A percentile compares a stretch with the other conserved stretches of the same genome.
phyloP scores from a whole-genome alignment of 2,113 vertebrate genomes.

The Campylorhamphus procurvoides region DNA sequence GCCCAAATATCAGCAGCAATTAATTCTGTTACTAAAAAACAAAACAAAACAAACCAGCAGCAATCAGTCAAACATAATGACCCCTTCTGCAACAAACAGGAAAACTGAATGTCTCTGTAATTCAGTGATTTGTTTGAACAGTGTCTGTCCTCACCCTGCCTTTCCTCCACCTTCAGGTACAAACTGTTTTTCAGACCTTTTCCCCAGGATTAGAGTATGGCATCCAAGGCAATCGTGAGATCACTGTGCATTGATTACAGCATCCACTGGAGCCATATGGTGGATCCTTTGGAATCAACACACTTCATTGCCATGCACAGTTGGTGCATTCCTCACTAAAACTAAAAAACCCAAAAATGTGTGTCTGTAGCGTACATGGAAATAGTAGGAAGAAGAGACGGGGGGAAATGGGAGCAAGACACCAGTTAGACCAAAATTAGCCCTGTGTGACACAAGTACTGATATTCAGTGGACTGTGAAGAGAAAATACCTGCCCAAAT shows the following conservation, averaged over 20 bases:
- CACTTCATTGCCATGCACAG: background rate
- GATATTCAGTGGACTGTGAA: background rate
- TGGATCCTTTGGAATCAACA: background rate
- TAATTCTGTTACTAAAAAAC: background rate
- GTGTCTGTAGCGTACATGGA: background rate
- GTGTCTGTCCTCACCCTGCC: background rate
- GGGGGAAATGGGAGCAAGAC: background rate
- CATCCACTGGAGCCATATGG: background rate
- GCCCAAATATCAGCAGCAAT: conserved; percentile 1
- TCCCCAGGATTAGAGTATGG: background rate
- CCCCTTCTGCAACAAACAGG: background rate
- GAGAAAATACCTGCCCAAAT: background rate
- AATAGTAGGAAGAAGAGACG: background rate
- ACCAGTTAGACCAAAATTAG: background rate
- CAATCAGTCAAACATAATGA: background rate
- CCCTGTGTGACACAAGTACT: background rate
- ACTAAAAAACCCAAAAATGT: background rate
- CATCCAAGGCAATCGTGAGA: background rate
- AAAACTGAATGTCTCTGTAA: background rate
- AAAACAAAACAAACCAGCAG: background rate
- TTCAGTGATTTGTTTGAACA: background rate
- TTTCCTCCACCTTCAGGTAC: background rate
- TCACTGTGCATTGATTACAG: background rate
- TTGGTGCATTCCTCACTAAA: background rate
- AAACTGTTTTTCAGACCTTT: background rate